These are phyloP conservation scores for Falco peregrinus DNA, from an alignment of 2,797 vertebrate genomes.

Conservation along the genomic window DNA sequence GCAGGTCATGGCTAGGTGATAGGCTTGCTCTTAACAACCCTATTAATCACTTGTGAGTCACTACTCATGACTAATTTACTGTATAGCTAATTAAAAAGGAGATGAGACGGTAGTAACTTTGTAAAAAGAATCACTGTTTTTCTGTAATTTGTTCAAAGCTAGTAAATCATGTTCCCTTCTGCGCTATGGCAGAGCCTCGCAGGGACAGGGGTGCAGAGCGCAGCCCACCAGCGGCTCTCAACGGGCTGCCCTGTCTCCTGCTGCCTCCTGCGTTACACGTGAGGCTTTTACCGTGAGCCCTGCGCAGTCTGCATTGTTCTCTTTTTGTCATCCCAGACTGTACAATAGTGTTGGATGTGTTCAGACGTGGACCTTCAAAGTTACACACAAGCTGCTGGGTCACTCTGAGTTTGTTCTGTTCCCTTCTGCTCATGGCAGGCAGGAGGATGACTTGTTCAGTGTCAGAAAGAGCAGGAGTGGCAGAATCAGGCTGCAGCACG, in stretches of 20 bases:
- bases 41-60: background rate
- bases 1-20: background rate
- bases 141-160: background rate
- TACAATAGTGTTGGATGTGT: accelerated
- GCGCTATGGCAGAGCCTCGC: accelerated
- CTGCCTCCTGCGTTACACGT: accelerated
- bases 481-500: background rate
- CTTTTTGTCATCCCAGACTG: background rate
- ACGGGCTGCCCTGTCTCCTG: background rate
- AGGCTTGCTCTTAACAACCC: background rate
- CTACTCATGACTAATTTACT: background rate
- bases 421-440: background rate
- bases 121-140: background rate
- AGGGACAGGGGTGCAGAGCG: background rate
- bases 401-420: background rate
- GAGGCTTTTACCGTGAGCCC: accelerated
- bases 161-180: background rate
- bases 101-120: background rate
- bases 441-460: background rate
- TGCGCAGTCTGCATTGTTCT: background rate
- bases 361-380: accelerated
- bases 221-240: background rate
- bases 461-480: background rate
- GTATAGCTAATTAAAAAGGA: background rate
- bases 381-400: background rate